Base-by-base conservation (phyloP, 2,888 invertebrate species). In the Choristoneura rosaceana region DNA sequence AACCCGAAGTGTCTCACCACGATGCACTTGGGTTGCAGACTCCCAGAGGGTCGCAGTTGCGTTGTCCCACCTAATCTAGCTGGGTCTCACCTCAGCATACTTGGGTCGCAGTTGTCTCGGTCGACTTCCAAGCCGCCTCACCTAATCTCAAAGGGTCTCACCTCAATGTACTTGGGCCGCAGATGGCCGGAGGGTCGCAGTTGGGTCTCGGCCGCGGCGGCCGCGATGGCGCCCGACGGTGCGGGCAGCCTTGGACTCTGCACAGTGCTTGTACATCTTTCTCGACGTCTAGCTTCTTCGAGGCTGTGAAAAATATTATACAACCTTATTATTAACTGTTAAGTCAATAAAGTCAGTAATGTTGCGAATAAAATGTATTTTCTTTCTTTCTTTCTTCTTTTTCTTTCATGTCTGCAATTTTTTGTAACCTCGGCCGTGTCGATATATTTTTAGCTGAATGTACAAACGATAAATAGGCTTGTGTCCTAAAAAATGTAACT, bases 151-250 rank as follows among this genome's bases (percentile, higher is more conserved):
- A 43, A 43, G 9, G 8, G 43, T 43, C 43, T 41, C 34, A 97
- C 97, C 94, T 97, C 97, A 74, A 97, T 97, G 82, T 97, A 97
- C 81, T 96, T 96, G 55, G 96, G 95, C 63, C 96, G 95, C 69
- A 94, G 90, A 34, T 93, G 90, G 4, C 87, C 87, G 34, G 92
- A 91, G 43, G 93, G 94, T 0, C 94, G 76, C 58, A 95, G 89
- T 74, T 88, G 80, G 86, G 83, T 15, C 62, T 78, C 78, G 34
- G 85, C 88, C 50, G 90, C 86, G 15, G 87, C 86, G 15, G 87
- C 86, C 0, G 87, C 87, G 75, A 84, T 82, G 74, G 84, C 83
- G 4, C 82, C 84, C 2, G 85, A 82, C 0, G 85, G 79, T 0
- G 85, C 79, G 0, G 82, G 83, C 47, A 80, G 77, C 43, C 63